phyloP scores from a whole-genome alignment of 2,797 vertebrate genomes.

The Sebastes kiyomatsui region DNA sequence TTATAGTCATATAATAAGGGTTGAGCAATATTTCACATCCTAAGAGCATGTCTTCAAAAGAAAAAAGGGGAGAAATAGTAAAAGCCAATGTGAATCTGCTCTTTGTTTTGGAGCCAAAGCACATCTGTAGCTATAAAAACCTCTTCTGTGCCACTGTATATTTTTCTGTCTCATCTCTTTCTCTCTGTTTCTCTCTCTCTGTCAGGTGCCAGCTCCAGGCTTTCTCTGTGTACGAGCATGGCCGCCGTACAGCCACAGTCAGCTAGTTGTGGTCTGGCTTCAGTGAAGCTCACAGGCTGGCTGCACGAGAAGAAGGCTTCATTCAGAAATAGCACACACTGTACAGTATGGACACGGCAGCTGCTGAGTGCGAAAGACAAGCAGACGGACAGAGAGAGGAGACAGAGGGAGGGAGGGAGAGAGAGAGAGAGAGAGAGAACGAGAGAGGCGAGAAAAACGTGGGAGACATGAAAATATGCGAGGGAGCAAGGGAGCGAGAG shows the following conservation, averaged over 20 bases:
- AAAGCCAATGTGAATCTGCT: conserved; percentile 56
- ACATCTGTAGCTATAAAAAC: conserved; percentile 70
- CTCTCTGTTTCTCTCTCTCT: conserved; percentile 66
- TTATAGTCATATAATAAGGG: conserved; percentile 15
- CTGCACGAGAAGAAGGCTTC: conserved; percentile 77
- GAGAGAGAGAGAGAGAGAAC: conserved; percentile 35
- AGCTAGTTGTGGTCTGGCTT: conserved; percentile 74
- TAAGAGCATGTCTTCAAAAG: conserved; percentile 55
- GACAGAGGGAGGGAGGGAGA: conserved; percentile 70
- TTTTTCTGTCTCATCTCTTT: conserved; percentile 65
- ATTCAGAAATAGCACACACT: conserved; percentile 83
- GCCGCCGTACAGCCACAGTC: conserved; percentile 67
- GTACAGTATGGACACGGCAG: conserved; percentile 82
- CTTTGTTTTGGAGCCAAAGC: conserved; percentile 65
- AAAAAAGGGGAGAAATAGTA: conserved; percentile 38
- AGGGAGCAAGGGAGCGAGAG: conserved; percentile 59
- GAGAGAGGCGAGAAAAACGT: conserved; percentile 66
- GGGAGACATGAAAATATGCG: conserved; percentile 78
- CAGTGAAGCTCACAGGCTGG: conserved; percentile 65
- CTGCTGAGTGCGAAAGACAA: conserved; percentile 83
- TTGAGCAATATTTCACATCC: conserved; percentile 39
- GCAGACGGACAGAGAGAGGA: conserved; percentile 77
- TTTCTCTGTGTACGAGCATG: conserved; percentile 59
- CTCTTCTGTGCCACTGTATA: conserved; percentile 62
- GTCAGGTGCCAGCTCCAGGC: conserved; percentile 69